Conservation (phyloP, 2,888 invertebrate genomes). For the Scaptomyza polygonia region DNA sequence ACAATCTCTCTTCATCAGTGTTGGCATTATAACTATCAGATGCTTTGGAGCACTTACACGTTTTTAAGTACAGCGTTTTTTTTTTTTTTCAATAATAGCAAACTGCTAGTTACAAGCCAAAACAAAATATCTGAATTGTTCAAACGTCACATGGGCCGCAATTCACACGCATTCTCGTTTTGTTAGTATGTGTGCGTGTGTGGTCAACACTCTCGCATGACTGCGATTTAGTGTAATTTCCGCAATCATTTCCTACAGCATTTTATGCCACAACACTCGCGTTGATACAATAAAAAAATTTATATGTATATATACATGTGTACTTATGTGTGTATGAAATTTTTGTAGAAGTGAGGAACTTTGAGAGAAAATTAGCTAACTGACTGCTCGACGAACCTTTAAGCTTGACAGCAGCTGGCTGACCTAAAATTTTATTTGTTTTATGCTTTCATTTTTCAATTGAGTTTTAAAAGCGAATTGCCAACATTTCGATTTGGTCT, state of each 20-base stretch:
- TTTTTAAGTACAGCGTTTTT: too few species aligned
- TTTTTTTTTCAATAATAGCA: too few species aligned
- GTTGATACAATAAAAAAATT: conserved; percentile 60
- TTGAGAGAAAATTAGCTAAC: neutral
- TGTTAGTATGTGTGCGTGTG: conserved; percentile 5
- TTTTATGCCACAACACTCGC: conserved; percentile 62
- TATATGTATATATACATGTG: neutral
- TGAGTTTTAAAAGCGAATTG: conserved; percentile 37
- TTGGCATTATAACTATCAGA: too few species aligned
- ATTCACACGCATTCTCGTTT: too few species aligned
- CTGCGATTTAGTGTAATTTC: conserved; percentile 76
- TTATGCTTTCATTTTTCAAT: conserved; percentile 21
- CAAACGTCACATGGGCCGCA: conserved; percentile 53
- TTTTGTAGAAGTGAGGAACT: neutral
- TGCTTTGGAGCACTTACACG: too few species aligned
- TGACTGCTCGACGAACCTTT: conserved; percentile 24
- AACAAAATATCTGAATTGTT: conserved; percentile 66
- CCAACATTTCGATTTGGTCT: conserved; percentile 16
- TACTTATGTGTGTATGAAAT: neutral
- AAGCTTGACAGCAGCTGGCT: conserved; percentile 47
- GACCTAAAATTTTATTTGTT: conserved; percentile 29
- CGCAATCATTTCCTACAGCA: conserved; percentile 76
- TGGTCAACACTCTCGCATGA: conserved; percentile 51
- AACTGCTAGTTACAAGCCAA: too few species aligned
- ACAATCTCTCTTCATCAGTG: too few species aligned